phyloP scores from a whole-genome alignment of 2,113 vertebrate genomes.

The Hucho hucho region DNA sequence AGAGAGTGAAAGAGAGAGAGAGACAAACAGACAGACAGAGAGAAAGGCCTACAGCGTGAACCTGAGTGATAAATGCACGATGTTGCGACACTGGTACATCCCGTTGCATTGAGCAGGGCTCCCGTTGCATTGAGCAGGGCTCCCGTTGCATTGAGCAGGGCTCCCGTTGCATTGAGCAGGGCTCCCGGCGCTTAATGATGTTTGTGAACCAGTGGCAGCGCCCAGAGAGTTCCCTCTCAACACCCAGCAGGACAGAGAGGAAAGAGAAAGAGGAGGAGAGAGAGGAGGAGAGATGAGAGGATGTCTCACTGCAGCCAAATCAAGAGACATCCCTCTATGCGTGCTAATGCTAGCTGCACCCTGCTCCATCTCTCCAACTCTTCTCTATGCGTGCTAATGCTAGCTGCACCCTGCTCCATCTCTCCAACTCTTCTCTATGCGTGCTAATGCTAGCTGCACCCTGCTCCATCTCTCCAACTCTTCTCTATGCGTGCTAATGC shows the following conservation, averaged over 20 bases:
- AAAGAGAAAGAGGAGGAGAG: background rate
- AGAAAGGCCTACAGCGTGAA: no score
- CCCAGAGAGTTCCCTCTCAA: background rate
- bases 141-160: background rate
- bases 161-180: background rate
- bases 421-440: no score
- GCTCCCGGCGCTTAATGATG: background rate
- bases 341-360: background rate
- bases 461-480: no score
- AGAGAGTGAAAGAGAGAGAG: slow-evolving; percentile 5
- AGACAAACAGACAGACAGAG: no score
- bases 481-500: no score
- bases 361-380: no score
- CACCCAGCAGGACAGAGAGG: background rate
- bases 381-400: no score
- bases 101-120: background rate
- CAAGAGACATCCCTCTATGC: background rate
- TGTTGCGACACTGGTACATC: no score
- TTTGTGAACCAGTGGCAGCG: background rate
- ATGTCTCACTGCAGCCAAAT: no score
- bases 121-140: background rate
- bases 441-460: no score
- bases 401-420: no score
- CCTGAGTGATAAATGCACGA: no score
- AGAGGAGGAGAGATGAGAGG: background rate